These are phyloP conservation scores for Prionace glauca DNA, from an alignment of 2,797 vertebrate genomes.

Conservation along the genomic window DNA sequence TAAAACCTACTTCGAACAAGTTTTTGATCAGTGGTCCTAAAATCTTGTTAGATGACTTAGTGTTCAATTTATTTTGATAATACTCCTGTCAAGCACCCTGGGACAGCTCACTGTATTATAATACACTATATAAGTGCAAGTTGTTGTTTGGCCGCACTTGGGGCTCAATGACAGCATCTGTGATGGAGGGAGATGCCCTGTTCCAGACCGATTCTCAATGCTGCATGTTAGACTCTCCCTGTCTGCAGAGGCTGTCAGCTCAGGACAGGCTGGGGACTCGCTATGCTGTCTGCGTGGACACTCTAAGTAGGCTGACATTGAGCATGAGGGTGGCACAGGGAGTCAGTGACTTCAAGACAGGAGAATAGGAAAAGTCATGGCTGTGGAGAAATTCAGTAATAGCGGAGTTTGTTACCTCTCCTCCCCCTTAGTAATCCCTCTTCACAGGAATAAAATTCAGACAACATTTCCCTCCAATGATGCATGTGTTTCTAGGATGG, in stretches of 20 bases:
- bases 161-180: neutral
- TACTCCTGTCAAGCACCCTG: neutral
- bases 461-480: neutral
- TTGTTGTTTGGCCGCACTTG: neutral
- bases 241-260: neutral
- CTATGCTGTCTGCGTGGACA: neutral
- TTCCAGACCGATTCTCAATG: neutral
- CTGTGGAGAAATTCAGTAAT: neutral
- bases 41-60: neutral
- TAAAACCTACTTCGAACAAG: neutral
- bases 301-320: neutral
- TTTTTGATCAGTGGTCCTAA: neutral
- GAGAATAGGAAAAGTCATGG: neutral
- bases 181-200: neutral
- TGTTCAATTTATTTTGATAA: neutral
- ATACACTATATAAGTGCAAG: neutral
- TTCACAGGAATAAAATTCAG: neutral
- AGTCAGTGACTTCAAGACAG: neutral
- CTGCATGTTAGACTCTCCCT: neutral
- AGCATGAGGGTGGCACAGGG: neutral
- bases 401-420: neutral
- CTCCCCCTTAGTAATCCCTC: neutral
- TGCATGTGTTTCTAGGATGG: neutral
- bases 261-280: too few relatives aligned
- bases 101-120: neutral